These are phyloP conservation scores for Macaca fascicularis DNA, from an alignment of 2,113 vertebrate species.

Conservation along the genomic window T2T-MFA8v1.1 NC_088393.1:39153501-39154000, in stretches of 20 bases:
- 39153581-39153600: background rate
- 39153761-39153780: background rate
- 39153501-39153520: rapidly evolving
- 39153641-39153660: background rate
- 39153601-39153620: rapidly evolving
- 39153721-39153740: rapidly evolving
- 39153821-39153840: background rate
- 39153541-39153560: background rate
- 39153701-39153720: background rate
- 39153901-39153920: background rate
- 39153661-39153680: rapidly evolving
- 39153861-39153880: rapidly evolving
- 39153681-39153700: background rate
- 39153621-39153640: rapidly evolving
- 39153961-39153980: rapidly evolving
- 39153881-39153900: rapidly evolving
- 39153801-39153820: rapidly evolving
- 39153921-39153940: background rate
- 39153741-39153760: rapidly evolving
- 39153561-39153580: background rate
- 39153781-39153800: background rate
- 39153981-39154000: background rate
- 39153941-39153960: background rate
- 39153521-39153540: rapidly evolving
- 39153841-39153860: rapidly evolving